Base-by-base conservation (phyloP, 2,113 vertebrate genomes). In the Phasianus colchicus region DNA sequence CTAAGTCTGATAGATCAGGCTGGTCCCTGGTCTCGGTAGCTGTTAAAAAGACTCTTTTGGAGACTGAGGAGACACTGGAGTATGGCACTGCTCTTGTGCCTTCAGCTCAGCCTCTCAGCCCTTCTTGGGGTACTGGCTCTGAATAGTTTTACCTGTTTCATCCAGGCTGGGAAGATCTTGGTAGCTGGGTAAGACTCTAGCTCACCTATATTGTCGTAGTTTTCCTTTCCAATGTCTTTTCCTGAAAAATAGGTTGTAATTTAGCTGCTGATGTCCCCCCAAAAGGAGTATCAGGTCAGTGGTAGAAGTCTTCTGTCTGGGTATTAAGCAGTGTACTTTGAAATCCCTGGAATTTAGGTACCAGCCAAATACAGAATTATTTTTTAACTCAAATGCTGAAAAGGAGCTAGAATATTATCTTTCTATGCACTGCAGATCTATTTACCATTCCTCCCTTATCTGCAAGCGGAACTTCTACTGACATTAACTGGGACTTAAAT, bases 361-460 rank as follows among this genome's bases (percentile, higher is more conserved):
- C 43, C 63, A 87, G 29, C 36, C 27, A 82, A 69, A 32, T 60
- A 72, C 47, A 54, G 70, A 72, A 70, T 70, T 90, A 91, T 96
- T 96, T 93, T 93, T 48, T 89, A 84, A 87, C 89, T 89, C 7
- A 9, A 92, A 91, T 82, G 17, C 60, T 61, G 65, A 79, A 90
- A 82, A 84, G 29, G 84, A 94, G 82, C 91, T 55, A 95, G 93
- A 95, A 95, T 96, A 96, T 85, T 70, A 34, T 93, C 60, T 43
- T 52, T 75, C 57, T 89, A 91, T 87, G 95, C 91, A 91, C 89
- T 96, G 92, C 94, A 94, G 89, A 91, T 85, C 93, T 96, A 57
- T 93, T 96, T 96, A 96, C 94, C 94, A 94, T 96, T 96, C 92
- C 74, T 96, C 75, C 87, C 78, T 87, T 93, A 85, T 77, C 86